Evolutionary conservation across 1,140 invertebrate species (phyloP).

Genomic region (Propsilocerus akamusi): DNA sequence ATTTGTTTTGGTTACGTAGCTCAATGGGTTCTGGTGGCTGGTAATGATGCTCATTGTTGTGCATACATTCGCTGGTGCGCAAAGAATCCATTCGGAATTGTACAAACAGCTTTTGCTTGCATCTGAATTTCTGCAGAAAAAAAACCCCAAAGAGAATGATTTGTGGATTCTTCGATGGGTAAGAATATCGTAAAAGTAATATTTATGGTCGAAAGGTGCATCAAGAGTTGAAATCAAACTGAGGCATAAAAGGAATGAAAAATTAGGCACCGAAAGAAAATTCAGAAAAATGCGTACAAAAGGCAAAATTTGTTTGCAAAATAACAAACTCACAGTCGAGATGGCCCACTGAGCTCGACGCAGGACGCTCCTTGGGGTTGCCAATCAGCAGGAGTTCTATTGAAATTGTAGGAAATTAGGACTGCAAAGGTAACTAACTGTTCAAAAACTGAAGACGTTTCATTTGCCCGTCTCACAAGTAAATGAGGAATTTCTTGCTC

Average conservation of each 20-base stretch:
- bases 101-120: background rate
- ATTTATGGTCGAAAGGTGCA: constrained; percentile 5
- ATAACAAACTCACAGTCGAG: background rate
- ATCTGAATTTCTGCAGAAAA: background rate
- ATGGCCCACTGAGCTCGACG: background rate
- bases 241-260: background rate
- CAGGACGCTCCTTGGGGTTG: too few species aligned
- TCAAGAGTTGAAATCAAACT: background rate
- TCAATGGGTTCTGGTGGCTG: too few species aligned
- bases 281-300: background rate
- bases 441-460: too few species aligned
- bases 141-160: constrained; percentile 3
- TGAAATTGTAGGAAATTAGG: too few species aligned
- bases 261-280: background rate
- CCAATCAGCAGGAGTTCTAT: too few species aligned
- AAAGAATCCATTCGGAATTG: constrained; percentile 1
- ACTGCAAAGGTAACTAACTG: too few species aligned
- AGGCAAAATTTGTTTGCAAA: background rate
- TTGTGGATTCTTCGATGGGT: background rate
- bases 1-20: background rate
- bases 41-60: background rate
- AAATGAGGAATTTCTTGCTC: too few species aligned
- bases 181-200: constrained; percentile 5
- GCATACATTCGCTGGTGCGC: background rate
- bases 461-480: too few species aligned